These are phyloP conservation scores for Sinocyclocheilus anshuiensis DNA, from an alignment of 2,113 vertebrate species.

Conservation along the genomic window DNA sequence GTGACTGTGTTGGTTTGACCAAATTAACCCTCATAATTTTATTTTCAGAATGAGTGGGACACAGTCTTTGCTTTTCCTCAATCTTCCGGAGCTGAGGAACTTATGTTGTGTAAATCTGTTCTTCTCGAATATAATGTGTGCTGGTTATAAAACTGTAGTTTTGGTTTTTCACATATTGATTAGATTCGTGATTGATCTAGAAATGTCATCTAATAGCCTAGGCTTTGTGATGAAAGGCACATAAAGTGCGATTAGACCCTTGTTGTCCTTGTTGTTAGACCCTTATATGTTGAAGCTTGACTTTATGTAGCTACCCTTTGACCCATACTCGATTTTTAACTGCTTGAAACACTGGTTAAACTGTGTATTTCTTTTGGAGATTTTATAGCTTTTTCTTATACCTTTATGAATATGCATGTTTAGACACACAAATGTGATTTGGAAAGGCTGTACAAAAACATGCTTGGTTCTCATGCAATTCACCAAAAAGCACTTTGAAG, in stretches of 20 bases:
- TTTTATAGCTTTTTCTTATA: not conserved
- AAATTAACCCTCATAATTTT: not conserved
- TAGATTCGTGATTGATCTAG: not conserved
- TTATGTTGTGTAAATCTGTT: slow-evolving; percentile 75
- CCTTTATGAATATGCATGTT: not conserved
- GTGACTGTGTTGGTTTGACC: not conserved
- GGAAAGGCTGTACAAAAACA: not conserved
- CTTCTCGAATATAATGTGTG: slow-evolving; percentile 53
- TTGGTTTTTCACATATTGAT: not conserved
- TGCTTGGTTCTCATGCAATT: not conserved
- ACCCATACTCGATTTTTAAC: not conserved
- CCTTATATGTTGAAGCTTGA: not conserved
- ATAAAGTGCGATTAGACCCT: not conserved
- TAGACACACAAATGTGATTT: not conserved
- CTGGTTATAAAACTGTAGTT: not conserved
- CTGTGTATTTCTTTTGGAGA: not conserved
- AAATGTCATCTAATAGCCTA: no score
- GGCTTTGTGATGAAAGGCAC: not conserved
- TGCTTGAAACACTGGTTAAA: not conserved
- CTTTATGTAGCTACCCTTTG: not conserved
- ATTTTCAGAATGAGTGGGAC: slow-evolving; percentile 65
- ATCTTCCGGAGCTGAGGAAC: slow-evolving; percentile 77
- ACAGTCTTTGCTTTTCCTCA: slow-evolving; percentile 78
- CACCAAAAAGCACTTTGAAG: not conserved
- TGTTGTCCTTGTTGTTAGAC: not conserved